Conservation (phyloP, 2,113 vertebrate species). For the Callipepla squamata region DNA sequence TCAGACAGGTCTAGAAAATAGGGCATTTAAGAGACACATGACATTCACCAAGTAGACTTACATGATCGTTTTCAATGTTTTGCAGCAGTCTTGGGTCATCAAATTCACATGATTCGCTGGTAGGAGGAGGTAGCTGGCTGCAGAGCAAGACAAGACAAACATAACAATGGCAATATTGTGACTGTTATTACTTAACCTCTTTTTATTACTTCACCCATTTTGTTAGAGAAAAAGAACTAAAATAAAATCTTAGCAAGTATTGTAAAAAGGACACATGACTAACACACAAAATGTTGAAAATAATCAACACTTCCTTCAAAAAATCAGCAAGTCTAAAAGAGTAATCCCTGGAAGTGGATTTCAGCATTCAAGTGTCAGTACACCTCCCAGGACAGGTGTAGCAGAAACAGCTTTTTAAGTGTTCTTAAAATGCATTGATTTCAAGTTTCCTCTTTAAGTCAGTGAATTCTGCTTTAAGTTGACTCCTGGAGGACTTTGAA, state of each 20-base stretch:
- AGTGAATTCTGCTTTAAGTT: background rate
- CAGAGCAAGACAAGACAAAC: conserved; percentile 34
- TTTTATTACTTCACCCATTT: background rate
- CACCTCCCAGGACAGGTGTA: background rate
- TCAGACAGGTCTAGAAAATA: background rate
- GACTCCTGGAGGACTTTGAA: background rate
- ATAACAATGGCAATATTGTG: background rate
- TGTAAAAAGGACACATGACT: background rate
- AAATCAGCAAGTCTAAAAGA: background rate
- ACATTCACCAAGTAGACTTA: conserved; percentile 70
- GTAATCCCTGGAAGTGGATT: background rate
- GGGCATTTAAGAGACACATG: background rate
- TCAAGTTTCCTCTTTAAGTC: background rate
- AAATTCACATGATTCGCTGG: conserved; percentile 90
- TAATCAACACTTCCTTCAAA: background rate
- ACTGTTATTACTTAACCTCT: background rate
- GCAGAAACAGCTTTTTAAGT: background rate
- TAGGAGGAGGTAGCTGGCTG: conserved; percentile 88
- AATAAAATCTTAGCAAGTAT: background rate
- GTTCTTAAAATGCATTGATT: background rate
- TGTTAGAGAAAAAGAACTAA: background rate
- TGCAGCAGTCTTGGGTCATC: conserved; percentile 92
- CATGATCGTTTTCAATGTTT: conserved; percentile 92
- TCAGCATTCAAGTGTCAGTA: background rate
- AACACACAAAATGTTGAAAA: background rate